Percentiles rank a stretch among this genome's conserved stretches.
Conservation (phyloP, 2,113 vertebrate species). For the Phyllopteryx taeniolatus region DNA sequence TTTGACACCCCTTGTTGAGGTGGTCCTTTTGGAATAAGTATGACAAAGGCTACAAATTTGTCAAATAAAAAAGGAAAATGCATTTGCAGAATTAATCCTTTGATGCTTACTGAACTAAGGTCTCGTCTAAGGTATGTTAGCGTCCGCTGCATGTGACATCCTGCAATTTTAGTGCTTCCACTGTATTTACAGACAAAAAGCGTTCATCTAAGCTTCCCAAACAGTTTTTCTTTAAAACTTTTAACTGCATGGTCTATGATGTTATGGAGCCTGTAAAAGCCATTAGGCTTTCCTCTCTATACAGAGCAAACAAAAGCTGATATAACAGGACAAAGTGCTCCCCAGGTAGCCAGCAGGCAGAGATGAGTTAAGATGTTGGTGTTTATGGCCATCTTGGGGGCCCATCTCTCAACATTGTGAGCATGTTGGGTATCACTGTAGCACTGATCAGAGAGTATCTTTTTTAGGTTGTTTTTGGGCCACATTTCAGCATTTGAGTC, state of each 20-base stretch:
- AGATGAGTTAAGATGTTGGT: constrained; percentile 34
- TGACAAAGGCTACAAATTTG: no score
- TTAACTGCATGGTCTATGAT: constrained; percentile 10
- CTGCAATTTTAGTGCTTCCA: not conserved
- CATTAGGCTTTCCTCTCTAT: constrained; percentile 11
- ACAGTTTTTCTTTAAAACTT: not conserved
- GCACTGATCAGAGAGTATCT: constrained; percentile 18
- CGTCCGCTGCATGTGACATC: no score
- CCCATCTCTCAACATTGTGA: constrained; percentile 40
- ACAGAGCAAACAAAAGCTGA: constrained; percentile 37
- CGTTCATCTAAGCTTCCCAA: not conserved
- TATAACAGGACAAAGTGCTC: constrained; percentile 23
- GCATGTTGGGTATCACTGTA: constrained; percentile 11
- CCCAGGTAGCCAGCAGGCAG: constrained; percentile 26
- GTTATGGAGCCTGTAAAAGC: constrained; percentile 17
- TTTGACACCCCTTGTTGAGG: no score
- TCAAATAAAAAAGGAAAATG: no score
- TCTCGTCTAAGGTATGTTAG: no score
- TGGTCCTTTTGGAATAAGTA: no score
- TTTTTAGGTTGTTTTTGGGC: constrained; percentile 4
- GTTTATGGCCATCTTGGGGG: constrained; percentile 30
- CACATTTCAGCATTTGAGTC: not conserved
- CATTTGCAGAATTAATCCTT: no score
- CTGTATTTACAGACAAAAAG: not conserved
- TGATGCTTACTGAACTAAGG: no score